phyloP scores from a whole-genome alignment of 2,888 invertebrate genomes.

The Leucophenga montana region DNA sequence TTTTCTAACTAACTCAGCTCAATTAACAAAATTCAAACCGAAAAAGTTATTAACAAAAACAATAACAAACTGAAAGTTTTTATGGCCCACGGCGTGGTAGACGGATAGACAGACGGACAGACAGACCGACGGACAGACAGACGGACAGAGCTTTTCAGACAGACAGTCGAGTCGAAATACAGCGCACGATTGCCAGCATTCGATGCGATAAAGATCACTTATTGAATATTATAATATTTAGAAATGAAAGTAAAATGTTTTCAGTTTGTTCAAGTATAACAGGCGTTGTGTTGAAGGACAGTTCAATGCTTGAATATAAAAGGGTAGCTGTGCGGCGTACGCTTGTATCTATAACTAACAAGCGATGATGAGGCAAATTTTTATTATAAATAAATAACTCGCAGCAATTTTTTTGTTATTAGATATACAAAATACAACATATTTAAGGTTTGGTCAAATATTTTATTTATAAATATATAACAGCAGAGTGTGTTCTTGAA shows the following conservation, averaged over 20 bases:
- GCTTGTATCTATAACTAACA: too few relatives aligned
- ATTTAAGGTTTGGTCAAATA: too few relatives aligned
- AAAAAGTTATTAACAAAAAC: slow-evolving; percentile 4
- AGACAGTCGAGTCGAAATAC: not conserved
- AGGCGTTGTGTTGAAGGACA: not conserved
- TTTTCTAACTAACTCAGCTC: not conserved
- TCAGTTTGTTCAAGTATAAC: slow-evolving; percentile 44
- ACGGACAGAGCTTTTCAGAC: slow-evolving; percentile 36
- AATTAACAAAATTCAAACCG: not conserved
- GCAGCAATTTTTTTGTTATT: not conserved
- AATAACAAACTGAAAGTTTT: slow-evolving; percentile 12
- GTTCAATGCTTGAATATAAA: slow-evolving; percentile 47
- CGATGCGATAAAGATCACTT: slow-evolving; percentile 53
- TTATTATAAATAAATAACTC: slow-evolving; percentile 61
- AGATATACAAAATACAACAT: not conserved
- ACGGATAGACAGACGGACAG: not conserved
- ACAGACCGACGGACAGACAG: not conserved
- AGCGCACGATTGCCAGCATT: slow-evolving; percentile 34
- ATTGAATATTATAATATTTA: slow-evolving; percentile 59
- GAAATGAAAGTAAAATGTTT: slow-evolving; percentile 62
- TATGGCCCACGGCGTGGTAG: too few relatives aligned
- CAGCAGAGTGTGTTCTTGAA: not conserved
- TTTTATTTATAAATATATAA: too few relatives aligned
- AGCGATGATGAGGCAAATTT: too few relatives aligned
- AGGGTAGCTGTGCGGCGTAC: too few relatives aligned